Evolutionary conservation across 1,140 invertebrate species (phyloP), one percentile per base, ranked within the genome.

Genomic region (Palaemon carinicauda): DNA sequence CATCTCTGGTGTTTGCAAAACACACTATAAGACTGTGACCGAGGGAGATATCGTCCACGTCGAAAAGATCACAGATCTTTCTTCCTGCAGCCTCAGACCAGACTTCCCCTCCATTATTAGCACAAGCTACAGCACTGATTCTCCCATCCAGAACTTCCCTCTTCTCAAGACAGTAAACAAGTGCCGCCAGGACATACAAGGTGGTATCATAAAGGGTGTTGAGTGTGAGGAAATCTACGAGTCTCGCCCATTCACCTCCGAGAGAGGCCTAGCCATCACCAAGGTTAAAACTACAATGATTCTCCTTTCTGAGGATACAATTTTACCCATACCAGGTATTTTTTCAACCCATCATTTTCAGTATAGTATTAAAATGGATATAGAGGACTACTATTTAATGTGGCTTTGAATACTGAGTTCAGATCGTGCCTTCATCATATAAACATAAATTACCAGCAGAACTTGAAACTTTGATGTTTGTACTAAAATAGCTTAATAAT

Each of bases 31-130:
- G 0, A 65, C 53, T 31, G 33, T 27, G 19, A 19, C 51, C 3
- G 79, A 77, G 33, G 85, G 53, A n/a, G 51, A 50, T 17, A 53
- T 82, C 4, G 12, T 78, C 14, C 60, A 24, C 15, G 15, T 81
- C 24, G 33, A 56, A 17, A 96, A 97, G 90, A 92, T 92, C 15
- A 94, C 96, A 77, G 94, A 97, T 90, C 92, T 98, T 2, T 94
- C 94, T 77, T 91, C 92, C n/a, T 98, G 97, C 90, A 93, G 93
- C 0, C 93, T 95, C 90, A 94, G 97, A 54, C 95, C 97, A 90
- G 94, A 94, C 82, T 92, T 90, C 56, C 7, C 83, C 4, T 88
- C 90, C 2, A 88, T 91, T 29, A 84, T 92, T 17, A 89, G 91
- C 56, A 89, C 90, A 77, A 89, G 89, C 12, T 92, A 91, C 89